A percentile compares a stretch with the other conserved stretches of the same genome.
Conservation (phyloP, 2,797 vertebrate species). For the Chaetodon trifasciatus region DNA sequence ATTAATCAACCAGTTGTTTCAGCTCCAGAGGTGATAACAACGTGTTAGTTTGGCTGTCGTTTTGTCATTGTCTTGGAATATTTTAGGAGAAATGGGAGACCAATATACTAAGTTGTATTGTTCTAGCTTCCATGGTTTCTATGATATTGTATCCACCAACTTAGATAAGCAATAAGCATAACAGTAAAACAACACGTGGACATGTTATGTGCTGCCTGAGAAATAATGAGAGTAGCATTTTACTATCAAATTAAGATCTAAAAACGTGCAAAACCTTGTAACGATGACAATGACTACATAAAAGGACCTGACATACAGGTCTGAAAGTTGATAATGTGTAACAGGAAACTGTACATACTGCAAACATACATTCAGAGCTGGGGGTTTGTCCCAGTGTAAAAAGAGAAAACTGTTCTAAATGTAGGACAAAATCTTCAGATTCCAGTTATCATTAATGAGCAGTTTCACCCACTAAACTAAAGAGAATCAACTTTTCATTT, state of each 20-base stretch:
- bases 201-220: neutral
- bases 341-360: conserved; percentile 17
- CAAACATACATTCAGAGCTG: neutral
- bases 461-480: conserved; percentile 13
- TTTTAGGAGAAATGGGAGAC: neutral
- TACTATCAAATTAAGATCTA: neutral
- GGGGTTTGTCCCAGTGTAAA: neutral
- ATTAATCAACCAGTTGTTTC: neutral
- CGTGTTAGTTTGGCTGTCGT: neutral
- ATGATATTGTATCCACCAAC: neutral
- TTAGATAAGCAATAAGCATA: neutral
- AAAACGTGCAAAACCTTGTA: neutral
- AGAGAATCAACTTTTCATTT: conserved; percentile 36
- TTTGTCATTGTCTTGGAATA: conserved; percentile 8
- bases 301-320: neutral
- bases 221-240: neutral
- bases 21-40: neutral
- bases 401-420: conserved; percentile 13
- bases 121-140: neutral
- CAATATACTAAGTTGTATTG: neutral
- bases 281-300: neutral
- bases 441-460: conserved; percentile 37
- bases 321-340: conserved; percentile 3
- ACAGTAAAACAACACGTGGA: neutral
- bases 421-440: conserved; percentile 28